Conservation (phyloP, 1,140 invertebrate species). For the Danaus plexippus region DNA sequence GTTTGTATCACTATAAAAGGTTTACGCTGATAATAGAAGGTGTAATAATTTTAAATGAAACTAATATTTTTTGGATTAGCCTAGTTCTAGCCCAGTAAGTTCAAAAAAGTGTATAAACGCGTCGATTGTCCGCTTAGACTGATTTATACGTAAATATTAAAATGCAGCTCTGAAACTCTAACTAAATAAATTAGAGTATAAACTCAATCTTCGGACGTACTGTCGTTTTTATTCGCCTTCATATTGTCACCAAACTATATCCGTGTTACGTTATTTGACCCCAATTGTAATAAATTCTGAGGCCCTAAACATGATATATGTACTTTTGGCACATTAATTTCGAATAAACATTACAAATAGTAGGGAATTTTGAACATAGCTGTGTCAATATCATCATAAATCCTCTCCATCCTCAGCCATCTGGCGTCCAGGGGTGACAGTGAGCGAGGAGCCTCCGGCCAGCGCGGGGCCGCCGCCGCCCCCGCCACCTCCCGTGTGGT, state of each 20-base stretch:
- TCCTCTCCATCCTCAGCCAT: slow-evolving; percentile 29
- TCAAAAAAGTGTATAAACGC: slow-evolving; percentile 56
- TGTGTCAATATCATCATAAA: too few relatives aligned
- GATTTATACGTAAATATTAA: slow-evolving; percentile 53
- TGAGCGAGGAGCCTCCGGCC: slow-evolving; percentile 33
- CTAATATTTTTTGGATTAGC: too few relatives aligned
- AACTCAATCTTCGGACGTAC: slow-evolving; percentile 28
- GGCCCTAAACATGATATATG: background rate
- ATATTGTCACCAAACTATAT: slow-evolving; percentile 27
- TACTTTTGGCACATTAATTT: too few relatives aligned
- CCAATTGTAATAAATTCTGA: slow-evolving; percentile 13
- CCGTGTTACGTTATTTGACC: slow-evolving; percentile 15
- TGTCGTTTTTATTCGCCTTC: slow-evolving; percentile 28
- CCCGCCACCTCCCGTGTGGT: slow-evolving; percentile 80
- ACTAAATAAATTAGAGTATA: slow-evolving; percentile 36
- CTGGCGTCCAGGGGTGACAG: slow-evolving; percentile 49
- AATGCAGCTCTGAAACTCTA: slow-evolving; percentile 45
- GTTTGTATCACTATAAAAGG: too few relatives aligned
- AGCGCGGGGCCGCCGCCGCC: slow-evolving; percentile 69
- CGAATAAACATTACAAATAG: too few relatives aligned
- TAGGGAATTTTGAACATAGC: too few relatives aligned
- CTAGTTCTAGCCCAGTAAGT: slow-evolving; percentile 61
- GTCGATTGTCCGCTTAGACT: slow-evolving; percentile 40
- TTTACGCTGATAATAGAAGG: too few relatives aligned
- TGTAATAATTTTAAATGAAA: too few relatives aligned